These are phyloP conservation scores for Mastomys natalensis DNA, from an alignment of 2,113 vertebrate species.

Conservation along the genomic window DNA sequence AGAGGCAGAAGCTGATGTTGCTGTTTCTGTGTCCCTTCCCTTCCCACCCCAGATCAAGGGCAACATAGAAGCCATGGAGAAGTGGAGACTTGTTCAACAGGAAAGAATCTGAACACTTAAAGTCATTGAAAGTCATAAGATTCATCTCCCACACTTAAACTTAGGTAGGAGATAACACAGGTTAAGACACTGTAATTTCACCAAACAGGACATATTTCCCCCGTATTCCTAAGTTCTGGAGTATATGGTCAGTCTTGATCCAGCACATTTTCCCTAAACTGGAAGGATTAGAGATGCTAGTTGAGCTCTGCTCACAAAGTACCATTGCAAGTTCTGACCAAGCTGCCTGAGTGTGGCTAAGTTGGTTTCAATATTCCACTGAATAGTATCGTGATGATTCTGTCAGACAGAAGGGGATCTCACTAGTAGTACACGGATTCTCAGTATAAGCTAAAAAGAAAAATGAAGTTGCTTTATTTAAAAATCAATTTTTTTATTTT, in stretches of 20 bases:
- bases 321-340: background rate
- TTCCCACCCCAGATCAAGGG: background rate
- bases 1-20: background rate
- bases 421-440: background rate
- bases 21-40: background rate
- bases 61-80: background rate
- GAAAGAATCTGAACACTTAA: background rate
- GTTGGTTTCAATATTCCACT: background rate
- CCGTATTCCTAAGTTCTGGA: background rate
- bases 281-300: background rate
- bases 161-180: background rate
- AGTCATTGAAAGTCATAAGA: background rate
- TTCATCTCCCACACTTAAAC: background rate
- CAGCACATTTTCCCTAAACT: background rate
- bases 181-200: background rate
- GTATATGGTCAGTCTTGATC: background rate
- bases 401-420: background rate
- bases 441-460: conserved; percentile 1
- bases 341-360: background rate
- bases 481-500: background rate
- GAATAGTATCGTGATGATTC: background rate
- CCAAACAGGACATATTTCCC: background rate
- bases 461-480: background rate
- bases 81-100: background rate
- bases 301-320: fast-evolving